A percentile compares a stretch with the other conserved stretches of the same genome.
Evolutionary conservation across 2,113 vertebrate genomes (phyloP).

Genomic region (Vimba vimba): DNA sequence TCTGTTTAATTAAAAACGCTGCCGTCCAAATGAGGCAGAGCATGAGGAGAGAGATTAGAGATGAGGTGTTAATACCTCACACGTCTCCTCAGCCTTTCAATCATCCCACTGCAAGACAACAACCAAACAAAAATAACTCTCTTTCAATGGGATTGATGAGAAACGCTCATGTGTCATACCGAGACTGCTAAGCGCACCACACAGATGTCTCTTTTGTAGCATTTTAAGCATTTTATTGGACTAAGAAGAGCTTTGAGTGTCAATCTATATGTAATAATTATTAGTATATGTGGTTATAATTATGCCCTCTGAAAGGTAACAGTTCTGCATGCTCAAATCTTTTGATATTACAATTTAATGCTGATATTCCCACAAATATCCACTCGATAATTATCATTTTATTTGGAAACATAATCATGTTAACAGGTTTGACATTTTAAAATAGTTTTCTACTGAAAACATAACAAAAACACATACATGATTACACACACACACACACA

Average conservation of each 20-base stretch:
- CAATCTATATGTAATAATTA: background rate
- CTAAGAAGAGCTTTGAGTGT: background rate
- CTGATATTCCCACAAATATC: background rate
- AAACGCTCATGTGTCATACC: background rate
- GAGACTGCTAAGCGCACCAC: background rate
- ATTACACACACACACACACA: background rate
- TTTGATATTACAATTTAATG: background rate
- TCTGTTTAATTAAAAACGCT: constrained; percentile 83
- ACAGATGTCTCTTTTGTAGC: background rate
- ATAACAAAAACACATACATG: background rate
- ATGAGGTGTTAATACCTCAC: constrained; percentile 58
- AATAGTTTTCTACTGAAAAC: background rate
- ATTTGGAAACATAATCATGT: background rate
- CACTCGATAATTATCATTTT: background rate
- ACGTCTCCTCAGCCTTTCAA: constrained; percentile 44
- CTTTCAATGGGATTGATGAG: background rate
- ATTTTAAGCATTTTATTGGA: background rate
- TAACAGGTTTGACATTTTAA: background rate
- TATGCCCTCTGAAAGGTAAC: background rate
- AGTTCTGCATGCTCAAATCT: background rate
- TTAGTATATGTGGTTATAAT: background rate
- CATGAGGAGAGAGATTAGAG: constrained; percentile 64
- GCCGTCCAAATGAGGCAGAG: constrained; percentile 72
- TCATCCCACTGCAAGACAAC: constrained; percentile 10
- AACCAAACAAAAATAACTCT: constrained; percentile 11